A percentile compares a stretch with the other conserved stretches of the same genome.
Conservation (phyloP, 2,888 invertebrate genomes). For the Acronicta alni region DNA sequence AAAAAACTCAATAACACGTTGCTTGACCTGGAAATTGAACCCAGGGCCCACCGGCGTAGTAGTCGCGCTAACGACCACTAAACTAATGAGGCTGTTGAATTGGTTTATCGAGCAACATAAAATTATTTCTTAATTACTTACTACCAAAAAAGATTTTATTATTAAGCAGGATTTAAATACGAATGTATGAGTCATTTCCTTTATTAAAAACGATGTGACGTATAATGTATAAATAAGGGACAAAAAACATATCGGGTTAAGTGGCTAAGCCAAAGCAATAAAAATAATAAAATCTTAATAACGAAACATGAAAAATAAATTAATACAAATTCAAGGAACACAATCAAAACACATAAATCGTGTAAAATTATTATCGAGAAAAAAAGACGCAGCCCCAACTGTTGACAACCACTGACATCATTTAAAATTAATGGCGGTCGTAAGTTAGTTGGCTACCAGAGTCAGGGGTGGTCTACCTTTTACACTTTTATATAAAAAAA, state of each 20-base stretch:
- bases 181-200: conserved; percentile 42
- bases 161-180: conserved; percentile 12
- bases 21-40: too few species aligned
- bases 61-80: too few species aligned
- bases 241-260: conserved; percentile 55
- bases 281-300: conserved; percentile 48
- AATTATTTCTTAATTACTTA: not conserved
- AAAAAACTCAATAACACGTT: too few species aligned
- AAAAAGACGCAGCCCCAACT: conserved; percentile 77
- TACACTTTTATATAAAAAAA: conserved; percentile 58
- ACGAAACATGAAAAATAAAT: conserved; percentile 58
- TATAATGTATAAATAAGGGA: conserved; percentile 41
- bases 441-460: conserved; percentile 81
- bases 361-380: conserved; percentile 72
- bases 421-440: conserved; percentile 85
- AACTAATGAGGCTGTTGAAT: too few species aligned
- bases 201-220: conserved; percentile 39
- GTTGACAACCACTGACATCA: conserved; percentile 85
- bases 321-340: conserved; percentile 65
- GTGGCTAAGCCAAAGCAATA: conserved; percentile 50
- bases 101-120: too few species aligned
- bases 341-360: conserved; percentile 80
- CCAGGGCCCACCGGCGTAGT: too few species aligned
- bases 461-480: conserved; percentile 86
- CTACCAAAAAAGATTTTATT: not conserved